Evolutionary conservation across 2,113 vertebrate species (phyloP).

Genomic region (Pteronura brasiliensis): DNA sequence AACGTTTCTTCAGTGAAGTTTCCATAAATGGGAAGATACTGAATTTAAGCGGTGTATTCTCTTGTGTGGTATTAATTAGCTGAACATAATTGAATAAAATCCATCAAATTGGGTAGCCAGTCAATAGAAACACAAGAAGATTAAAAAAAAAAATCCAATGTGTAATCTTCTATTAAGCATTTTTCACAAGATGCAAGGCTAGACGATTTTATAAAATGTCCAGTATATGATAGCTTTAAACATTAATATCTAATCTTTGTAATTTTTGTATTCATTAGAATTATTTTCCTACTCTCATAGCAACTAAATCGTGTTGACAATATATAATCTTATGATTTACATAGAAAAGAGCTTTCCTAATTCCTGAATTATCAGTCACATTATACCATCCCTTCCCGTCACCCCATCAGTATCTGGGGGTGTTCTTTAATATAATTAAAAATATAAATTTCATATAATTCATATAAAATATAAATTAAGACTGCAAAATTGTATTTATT

Average conservation of each 20-base stretch:
- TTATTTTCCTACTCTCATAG: background rate
- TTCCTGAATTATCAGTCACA: background rate
- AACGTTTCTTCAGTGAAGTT: background rate
- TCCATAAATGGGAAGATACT: background rate
- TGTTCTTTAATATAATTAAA: background rate
- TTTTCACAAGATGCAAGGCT: background rate
- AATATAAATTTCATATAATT: background rate
- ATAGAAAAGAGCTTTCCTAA: background rate
- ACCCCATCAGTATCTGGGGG: background rate
- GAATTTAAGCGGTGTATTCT: background rate
- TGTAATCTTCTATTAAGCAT: background rate
- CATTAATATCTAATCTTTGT: background rate
- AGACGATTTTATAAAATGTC: background rate
- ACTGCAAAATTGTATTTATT: background rate
- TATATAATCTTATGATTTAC: background rate
- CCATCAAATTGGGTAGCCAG: background rate
- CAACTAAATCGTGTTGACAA: background rate
- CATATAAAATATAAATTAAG: background rate
- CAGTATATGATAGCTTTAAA: background rate
- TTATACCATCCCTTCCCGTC: background rate
- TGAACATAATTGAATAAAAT: background rate
- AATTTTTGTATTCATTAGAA: background rate
- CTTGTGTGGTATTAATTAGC: slow-evolving; percentile 25
- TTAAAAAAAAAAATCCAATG: background rate
- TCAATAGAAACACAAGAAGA: background rate